phyloP scores from a whole-genome alignment of 1,140 invertebrate genomes.

The Bombus haemorrhoidalis region DNA sequence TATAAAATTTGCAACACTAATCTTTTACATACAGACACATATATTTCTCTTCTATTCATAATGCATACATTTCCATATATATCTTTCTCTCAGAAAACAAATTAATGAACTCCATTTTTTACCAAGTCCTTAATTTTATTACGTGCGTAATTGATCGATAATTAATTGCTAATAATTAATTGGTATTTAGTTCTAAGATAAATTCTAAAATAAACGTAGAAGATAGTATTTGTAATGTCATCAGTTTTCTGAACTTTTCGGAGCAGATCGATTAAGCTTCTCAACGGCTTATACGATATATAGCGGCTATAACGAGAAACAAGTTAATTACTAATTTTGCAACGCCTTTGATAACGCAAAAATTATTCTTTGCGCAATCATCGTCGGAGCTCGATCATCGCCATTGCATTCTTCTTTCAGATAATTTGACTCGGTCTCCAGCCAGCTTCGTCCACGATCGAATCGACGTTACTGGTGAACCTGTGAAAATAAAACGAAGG shows the following conservation, averaged over 20 bases:
- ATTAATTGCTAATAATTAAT: too few species aligned
- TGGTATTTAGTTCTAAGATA: too few species aligned
- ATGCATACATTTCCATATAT: neutral
- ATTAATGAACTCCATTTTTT: neutral
- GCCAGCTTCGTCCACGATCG: neutral
- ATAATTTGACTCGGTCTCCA: too few species aligned
- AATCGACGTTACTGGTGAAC: neutral
- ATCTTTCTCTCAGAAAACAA: neutral
- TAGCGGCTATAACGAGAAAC: neutral
- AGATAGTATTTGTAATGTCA: too few species aligned
- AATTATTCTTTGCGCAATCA: neutral
- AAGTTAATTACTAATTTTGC: neutral
- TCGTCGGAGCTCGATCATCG: neutral
- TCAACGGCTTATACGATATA: neutral
- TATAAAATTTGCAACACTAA: neutral
- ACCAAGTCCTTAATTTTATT: neutral
- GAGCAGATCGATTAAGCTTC: neutral
- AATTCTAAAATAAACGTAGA: too few species aligned
- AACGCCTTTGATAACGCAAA: neutral
- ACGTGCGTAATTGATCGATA: neutral
- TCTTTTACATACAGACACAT: neutral
- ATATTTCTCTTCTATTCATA: neutral
- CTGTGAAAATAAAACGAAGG: constrained; percentile 19
- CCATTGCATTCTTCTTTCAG: neutral
- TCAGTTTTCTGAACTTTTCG: too few species aligned